Base-by-base conservation (phyloP, 2,797 vertebrate species). In the Oreochromis grahami region DNA sequence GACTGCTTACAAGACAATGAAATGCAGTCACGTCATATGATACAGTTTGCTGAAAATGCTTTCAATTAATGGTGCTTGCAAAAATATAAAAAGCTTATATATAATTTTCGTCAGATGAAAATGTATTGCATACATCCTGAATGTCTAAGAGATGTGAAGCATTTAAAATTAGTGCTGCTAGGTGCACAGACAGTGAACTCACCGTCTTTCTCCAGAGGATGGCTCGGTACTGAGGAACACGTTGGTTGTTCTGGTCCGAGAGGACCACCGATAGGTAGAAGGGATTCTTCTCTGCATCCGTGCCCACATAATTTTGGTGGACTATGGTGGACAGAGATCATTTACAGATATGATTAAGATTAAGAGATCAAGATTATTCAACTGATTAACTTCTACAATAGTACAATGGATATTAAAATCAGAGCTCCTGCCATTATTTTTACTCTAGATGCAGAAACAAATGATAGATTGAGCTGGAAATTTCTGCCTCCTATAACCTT, bases 181-280 rank as follows among this genome's bases (percentile, higher is more conserved):
- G 34, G 50, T n/a, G 4, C 29, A 60, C 58, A 84, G 58, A 78
- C 13, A 29, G n/a, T 8, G 43, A 53, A 92, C 98, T 98, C 95
- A 99, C 98, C 88, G 96, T 96, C 95, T 98, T 99, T 86, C 98
- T 97, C 99, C 99, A 99, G 85, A 99, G 97, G 91, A 99, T 98
- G 43, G 99, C 97, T 88, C 97, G 97, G 93, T 99, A 99, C 92
- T 99, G 99, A 88, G 98, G 99, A 89, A 99, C 95, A 19, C 98
- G 97, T 92, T 98, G 98, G 94, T 98, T 98, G 95, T 99, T 99
- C 95, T 99, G 98, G 94, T 99, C 98, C 2, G 99, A 99, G 43
- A 99, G 97, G 82, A 99, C 98, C 52, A 99, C 99, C 1, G 98
- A 99, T 86, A 99, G 94, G 92, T 98, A 98, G 95, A 99, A 99